These are phyloP conservation scores for Pollenia angustigena DNA, from an alignment of 2,888 invertebrate species.

Conservation along the genomic window DNA sequence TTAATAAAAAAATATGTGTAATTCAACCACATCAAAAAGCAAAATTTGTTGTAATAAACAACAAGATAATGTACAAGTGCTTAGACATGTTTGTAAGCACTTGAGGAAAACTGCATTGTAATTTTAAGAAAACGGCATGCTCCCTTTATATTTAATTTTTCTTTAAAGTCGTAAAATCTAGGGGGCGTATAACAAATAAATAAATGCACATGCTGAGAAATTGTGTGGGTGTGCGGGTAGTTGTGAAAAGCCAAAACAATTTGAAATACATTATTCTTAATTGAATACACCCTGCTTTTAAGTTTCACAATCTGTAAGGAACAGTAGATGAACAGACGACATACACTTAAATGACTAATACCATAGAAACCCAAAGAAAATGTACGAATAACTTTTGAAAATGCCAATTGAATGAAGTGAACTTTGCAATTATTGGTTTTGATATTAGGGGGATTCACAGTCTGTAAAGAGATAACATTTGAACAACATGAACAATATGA, in stretches of 20 bases:
- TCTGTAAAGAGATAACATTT: no score
- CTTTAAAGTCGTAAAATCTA: not conserved
- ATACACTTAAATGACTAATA: conserved; percentile 14
- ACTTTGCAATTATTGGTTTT: conserved; percentile 40
- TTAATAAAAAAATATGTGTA: not conserved
- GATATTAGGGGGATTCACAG: not conserved
- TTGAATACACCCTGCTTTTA: conserved; percentile 59
- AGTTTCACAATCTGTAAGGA: conserved; percentile 27
- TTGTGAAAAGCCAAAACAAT: conserved; percentile 46
- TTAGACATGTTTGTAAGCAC: not conserved
- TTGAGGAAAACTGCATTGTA: conserved; percentile 15
- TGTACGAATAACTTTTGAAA: conserved; percentile 13
- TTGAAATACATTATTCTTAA: conserved; percentile 68
- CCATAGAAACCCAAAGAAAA: not conserved
- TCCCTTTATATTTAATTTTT: not conserved
- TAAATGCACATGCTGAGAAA: not conserved
- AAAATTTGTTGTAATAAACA: conserved; percentile 10
- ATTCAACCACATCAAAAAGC: not conserved
- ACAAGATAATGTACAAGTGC: conserved; percentile 14
- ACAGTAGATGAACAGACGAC: not conserved
- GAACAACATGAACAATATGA: not conserved
- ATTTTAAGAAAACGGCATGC: conserved; percentile 5
- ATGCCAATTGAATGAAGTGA: conserved; percentile 48
- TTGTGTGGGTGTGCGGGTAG: not conserved
- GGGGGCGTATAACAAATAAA: not conserved